phyloP scores from a whole-genome alignment of 2,797 vertebrate genomes.

The Pseudopleuronectes americanus region DNA sequence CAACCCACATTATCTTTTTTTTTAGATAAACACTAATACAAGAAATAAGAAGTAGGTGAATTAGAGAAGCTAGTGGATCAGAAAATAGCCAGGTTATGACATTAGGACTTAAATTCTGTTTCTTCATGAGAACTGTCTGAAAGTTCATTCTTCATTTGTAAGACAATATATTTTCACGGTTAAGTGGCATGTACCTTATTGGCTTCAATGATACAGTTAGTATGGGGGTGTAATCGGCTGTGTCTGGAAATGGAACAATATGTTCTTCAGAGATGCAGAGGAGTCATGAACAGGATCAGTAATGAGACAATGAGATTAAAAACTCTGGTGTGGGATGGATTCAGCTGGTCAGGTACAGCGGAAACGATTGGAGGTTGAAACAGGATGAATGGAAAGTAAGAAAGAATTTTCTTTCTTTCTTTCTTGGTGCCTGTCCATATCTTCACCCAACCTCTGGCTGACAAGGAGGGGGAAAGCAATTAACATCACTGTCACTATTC shows the following conservation, averaged over 20 bases:
- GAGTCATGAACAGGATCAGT: not conserved
- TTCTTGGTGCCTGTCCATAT: conserved; percentile 19
- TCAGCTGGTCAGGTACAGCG: not conserved
- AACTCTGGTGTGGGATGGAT: conserved; percentile 2
- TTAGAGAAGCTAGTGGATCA: not conserved
- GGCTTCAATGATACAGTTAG: not conserved
- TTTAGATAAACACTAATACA: no score
- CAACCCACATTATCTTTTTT: no score
- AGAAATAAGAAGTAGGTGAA: not conserved
- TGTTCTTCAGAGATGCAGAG: conserved; percentile 7
- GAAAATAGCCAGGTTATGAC: not conserved
- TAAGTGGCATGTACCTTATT: no score
- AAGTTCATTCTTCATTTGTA: not conserved
- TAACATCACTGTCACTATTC: conserved; percentile 75
- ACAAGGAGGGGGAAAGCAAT: conserved; percentile 67
- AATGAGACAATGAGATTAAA: conserved; percentile 16
- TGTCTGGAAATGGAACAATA: not conserved
- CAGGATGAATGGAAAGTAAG: no score
- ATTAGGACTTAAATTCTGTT: not conserved
- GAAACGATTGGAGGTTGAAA: no score
- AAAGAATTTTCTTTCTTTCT: conserved; percentile 5
- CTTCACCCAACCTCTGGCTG: conserved; percentile 56
- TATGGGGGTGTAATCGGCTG: not conserved
- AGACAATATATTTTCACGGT: not conserved
- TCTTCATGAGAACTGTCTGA: not conserved